phyloP scores from a whole-genome alignment of 2,113 vertebrate species.

The Cercopithecus mona region DNA sequence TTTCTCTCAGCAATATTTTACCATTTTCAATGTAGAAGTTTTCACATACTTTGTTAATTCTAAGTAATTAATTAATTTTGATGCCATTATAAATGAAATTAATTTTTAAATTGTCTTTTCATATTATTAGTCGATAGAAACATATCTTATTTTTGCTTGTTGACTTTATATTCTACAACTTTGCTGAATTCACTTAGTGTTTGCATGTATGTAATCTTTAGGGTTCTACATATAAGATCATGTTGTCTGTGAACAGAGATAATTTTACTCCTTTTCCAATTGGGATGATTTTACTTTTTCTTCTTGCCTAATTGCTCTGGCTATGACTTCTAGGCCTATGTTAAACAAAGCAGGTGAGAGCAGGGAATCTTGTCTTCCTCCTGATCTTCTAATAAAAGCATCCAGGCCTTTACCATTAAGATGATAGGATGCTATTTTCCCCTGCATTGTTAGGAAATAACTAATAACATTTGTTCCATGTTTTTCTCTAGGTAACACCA shows the following conservation, averaged over 20 bases:
- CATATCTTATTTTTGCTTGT: not conserved
- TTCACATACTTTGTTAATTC: not conserved
- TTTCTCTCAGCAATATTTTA: not conserved
- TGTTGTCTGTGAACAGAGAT: not conserved
- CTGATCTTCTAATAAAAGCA: not conserved
- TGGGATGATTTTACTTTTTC: not conserved
- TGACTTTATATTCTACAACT: not conserved
- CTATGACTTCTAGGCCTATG: not conserved
- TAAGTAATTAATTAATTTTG: slow-evolving; percentile 3
- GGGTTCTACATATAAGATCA: not conserved
- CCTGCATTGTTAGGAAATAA: not conserved
- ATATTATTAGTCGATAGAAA: not conserved
- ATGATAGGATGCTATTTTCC: not conserved
- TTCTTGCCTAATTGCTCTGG: not conserved
- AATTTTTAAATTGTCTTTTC: not conserved
- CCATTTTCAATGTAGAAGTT: not conserved
- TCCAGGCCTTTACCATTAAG: not conserved
- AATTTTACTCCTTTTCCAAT: not conserved
- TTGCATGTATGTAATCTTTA: not conserved
- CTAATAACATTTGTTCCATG: not conserved
- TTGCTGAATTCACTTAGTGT: not conserved
- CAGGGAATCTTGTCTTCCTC: not conserved
- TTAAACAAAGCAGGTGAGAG: not conserved
- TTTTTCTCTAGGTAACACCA: not conserved
- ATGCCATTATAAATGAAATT: not conserved